Evolutionary conservation across 1,140 invertebrate species (phyloP), one percentile per base, ranked within the genome.

Genomic region (Parapsyche elsis): DNA sequence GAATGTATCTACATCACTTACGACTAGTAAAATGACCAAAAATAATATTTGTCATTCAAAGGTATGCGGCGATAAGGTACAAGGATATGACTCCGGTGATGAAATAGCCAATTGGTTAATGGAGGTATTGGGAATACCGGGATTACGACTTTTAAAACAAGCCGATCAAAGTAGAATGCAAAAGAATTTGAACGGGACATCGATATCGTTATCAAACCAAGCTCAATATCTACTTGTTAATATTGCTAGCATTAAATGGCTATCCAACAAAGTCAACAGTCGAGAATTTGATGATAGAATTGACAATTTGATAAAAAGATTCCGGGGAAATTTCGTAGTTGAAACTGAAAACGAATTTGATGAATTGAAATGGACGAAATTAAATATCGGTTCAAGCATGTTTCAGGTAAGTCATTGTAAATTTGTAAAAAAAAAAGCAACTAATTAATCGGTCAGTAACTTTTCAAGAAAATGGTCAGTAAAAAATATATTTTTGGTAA

Each of bases 201-300:
- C 90, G 73, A 85, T 96, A 44, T 95, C 95, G 0, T 89, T 98
- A 78, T 92, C 93, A 4, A 98, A 97, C 88, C 92, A 97, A 90
- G 95, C 95, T 0, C 96, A 98, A 86, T 98, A 93, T 88, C 90
- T 98, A 46, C 86, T 98, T 21, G 89, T 98, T 14, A 96, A 94
- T 85, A 88, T 90, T 83, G 90, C 92, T 10, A 97, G 96, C 83
- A 91, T 96, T 5, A 85, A 89, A 81, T 94, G 92, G 91, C 89
- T 96, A 53, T 87, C 88, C 57, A 87, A 91, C 44, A 91, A 91
- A 87, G 90, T 95, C 59, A 82, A 87, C 45, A 88, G 89, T 61
- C 87, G 92, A 76, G 82, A 88, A 81, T 87, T 89, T 67, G 86
- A 86, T 21, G 89, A 91, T 79, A 81, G 88, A 61, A 85, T 91